These are phyloP conservation scores for Phaethon lepturus DNA, from an alignment of 2,113 vertebrate genomes.

Conservation along the genomic window DNA sequence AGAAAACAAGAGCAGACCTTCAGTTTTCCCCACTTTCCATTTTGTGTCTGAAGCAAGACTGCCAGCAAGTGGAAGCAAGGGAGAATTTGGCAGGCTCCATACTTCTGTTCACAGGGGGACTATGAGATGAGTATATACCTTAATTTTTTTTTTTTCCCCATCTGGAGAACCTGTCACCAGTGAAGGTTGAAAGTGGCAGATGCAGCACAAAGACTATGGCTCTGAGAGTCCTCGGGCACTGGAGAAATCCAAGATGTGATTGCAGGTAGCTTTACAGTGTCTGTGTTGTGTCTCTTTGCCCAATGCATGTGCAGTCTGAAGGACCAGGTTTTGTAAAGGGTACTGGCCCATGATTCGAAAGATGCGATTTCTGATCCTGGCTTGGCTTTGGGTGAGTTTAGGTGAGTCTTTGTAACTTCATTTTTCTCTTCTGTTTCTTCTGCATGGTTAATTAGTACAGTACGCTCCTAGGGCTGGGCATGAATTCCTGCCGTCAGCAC, in stretches of 20 bases:
- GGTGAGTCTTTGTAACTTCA: background rate
- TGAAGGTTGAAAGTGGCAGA: background rate
- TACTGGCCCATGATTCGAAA: background rate
- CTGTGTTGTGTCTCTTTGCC: background rate
- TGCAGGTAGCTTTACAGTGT: background rate
- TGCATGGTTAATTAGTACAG: background rate
- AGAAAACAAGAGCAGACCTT: background rate
- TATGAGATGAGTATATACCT: rapidly evolving
- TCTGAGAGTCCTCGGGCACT: background rate
- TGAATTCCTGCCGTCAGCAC: background rate
- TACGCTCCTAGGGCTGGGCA: background rate
- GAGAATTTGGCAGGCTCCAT: background rate
- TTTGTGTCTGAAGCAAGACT: background rate
- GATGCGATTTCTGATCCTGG: background rate
- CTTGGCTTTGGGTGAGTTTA: background rate
- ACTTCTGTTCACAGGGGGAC: background rate
- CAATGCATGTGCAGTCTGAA: background rate
- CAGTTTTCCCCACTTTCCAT: background rate
- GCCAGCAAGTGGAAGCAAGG: background rate
- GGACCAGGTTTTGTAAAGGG: background rate
- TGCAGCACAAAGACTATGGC: background rate
- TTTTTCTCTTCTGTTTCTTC: background rate
- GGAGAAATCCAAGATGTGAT: background rate
- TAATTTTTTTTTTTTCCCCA: background rate
- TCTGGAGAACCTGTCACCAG: background rate